Evolutionary conservation across 2,113 vertebrate genomes (phyloP).

Genomic region (Gymnorhina tibicen): DNA sequence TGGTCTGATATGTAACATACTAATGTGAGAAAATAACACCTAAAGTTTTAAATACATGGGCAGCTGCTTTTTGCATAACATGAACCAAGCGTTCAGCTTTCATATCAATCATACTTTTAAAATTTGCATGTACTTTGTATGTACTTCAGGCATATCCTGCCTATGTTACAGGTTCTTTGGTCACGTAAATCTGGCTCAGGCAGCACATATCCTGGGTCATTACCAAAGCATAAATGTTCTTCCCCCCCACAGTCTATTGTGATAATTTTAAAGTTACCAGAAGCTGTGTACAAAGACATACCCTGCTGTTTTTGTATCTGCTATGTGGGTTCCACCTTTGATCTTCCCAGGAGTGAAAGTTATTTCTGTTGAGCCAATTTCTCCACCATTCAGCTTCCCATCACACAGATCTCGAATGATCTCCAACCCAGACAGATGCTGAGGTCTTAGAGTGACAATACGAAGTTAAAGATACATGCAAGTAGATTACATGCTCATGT

Average conservation of each 20-base stretch:
- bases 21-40: background rate
- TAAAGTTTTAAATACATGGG: background rate
- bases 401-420: constrained; percentile 86
- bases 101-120: background rate
- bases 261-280: background rate
- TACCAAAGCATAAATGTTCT: background rate
- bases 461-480: background rate
- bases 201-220: background rate
- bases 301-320: constrained; percentile 91
- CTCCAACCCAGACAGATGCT: constrained; percentile 91
- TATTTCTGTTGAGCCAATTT: constrained; percentile 90
- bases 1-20: background rate
- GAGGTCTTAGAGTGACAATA: constrained; percentile 79
- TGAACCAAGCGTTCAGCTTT: background rate
- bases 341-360: constrained; percentile 86
- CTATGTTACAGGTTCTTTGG: background rate
- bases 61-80: background rate
- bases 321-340: constrained; percentile 82
- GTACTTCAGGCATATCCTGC: background rate
- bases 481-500: background rate
- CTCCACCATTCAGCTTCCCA: constrained; percentile 85
- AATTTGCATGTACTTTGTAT: background rate
- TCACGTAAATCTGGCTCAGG: background rate
- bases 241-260: rapidly evolving
- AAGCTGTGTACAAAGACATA: constrained; percentile 48